Evolutionary conservation across 2,113 vertebrate genomes (phyloP), one percentile per base, ranked within the genome.

Genomic region (Cephalopholis sonnerati): DNA sequence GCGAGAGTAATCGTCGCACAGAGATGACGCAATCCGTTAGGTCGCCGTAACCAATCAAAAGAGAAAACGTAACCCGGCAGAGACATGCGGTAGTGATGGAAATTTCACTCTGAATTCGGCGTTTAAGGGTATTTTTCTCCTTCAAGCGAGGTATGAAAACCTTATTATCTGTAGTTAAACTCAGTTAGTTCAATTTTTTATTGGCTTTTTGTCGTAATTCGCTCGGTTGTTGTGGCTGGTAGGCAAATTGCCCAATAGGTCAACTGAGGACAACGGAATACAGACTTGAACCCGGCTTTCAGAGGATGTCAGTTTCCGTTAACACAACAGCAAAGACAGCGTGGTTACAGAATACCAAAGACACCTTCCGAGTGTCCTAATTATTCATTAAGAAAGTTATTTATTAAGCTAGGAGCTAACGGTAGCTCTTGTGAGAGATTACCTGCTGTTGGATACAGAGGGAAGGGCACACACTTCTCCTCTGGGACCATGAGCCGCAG

Each of bases 271-370:
- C 2, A 1, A 0, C 24, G 13, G 24, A 3, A 51, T 0, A 2
- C 0, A 0, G 0, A 7, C 0, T 0, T 1, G 0, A 0, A 9
- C 7, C 20, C 51, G 65, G 54, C 51, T 50, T 3, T 1, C 18
- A 7, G 13, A 0, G 22, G 25, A 17, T 2, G 10, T 2, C 46
- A 11, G 1, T 13, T 64, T 36, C 3, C 39, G 20, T 32, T 36
- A 2, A 46, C 15, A 15, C 15, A 36, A 7, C 41, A 17, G 44
- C 44, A 62, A 10, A 1, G 0, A 5, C 20, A 67, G 11, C 22
- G 5, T 10, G 12, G 25, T 22, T 7, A 50, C 27, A 41, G 2
- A 25, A 4, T 2, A n/a, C 2, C 11, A 12, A n/a, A 29, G 39
- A 9, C 3, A 25, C 2, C 6, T n/a, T 9, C 9, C 1, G 20